A percentile compares a stretch with the other conserved stretches of the same genome.
Evolutionary conservation across 2,888 invertebrate species (phyloP).

Genomic region (Epiblema foenella): DNA sequence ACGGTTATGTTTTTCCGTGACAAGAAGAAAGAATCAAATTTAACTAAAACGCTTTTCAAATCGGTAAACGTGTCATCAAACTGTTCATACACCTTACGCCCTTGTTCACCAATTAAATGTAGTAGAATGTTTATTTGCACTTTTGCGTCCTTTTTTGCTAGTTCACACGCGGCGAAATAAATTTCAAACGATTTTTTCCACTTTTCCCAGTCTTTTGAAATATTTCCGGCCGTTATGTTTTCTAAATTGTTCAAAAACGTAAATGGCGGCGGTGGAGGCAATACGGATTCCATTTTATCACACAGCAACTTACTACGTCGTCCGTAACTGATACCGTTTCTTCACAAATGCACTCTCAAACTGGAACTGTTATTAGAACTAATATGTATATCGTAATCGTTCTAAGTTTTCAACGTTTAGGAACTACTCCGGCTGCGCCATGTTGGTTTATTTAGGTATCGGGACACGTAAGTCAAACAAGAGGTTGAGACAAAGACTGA

Average conservation of each 20-base stretch:
- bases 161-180: conserved; percentile 37
- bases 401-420: too few relatives aligned
- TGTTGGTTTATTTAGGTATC: not conserved
- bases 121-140: conserved; percentile 36
- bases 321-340: too few relatives aligned
- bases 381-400: too few relatives aligned
- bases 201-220: conserved; percentile 30
- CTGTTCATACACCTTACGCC: conserved; percentile 30
- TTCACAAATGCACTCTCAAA: too few relatives aligned
- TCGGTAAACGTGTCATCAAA: not conserved
- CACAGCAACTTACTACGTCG: too few relatives aligned
- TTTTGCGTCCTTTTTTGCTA: conserved; percentile 24
- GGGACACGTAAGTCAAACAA: not conserved
- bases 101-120: conserved; percentile 34
- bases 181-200: conserved; percentile 33
- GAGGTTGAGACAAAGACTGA: not conserved
- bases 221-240: conserved; percentile 15
- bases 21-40: conserved; percentile 17
- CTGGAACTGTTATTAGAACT: too few relatives aligned
- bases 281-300: too few relatives aligned
- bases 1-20: conserved; percentile 15
- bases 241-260: not conserved
- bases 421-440: too few relatives aligned
- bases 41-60: not conserved
- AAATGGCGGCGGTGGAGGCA: too few relatives aligned